Evolutionary conservation across 2,888 invertebrate genomes (phyloP).

Genomic region (Tupiocoris notatus): DNA sequence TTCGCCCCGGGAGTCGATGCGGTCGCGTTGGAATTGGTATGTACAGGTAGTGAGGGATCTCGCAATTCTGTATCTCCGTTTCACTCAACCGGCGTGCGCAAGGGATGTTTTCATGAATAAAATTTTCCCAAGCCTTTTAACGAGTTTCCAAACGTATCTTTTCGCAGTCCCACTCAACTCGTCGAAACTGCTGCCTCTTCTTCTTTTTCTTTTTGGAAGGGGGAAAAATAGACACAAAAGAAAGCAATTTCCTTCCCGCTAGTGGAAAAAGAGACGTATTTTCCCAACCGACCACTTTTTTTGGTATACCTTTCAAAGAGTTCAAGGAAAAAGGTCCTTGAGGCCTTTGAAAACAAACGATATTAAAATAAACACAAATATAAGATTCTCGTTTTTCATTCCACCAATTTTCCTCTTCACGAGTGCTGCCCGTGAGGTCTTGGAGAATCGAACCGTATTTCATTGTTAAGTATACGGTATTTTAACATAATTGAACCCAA

Average conservation of each 20-base stretch:
- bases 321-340: no score
- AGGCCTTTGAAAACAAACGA: no score
- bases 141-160: slow-evolving; percentile 36
- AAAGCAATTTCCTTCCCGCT: neutral
- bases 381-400: no score
- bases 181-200: neutral
- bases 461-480: no score
- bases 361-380: no score
- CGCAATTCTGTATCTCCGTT: neutral
- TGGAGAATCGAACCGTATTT: no score
- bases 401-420: no score
- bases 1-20: neutral
- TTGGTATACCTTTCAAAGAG: no score
- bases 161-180: neutral
- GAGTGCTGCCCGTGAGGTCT: no score
- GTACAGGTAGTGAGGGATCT: neutral
- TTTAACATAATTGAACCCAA: no score
- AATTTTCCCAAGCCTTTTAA: slow-evolving; percentile 27
- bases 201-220: neutral
- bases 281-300: neutral
- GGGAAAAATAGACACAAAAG: neutral
- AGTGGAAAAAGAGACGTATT: neutral
- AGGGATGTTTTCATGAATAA: slow-evolving; percentile 35
- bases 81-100: neutral
- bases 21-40: neutral